These are phyloP conservation scores for Ectemnius cavifrons DNA, from an alignment of 2,888 invertebrate genomes.

Conservation along the genomic window DNA sequence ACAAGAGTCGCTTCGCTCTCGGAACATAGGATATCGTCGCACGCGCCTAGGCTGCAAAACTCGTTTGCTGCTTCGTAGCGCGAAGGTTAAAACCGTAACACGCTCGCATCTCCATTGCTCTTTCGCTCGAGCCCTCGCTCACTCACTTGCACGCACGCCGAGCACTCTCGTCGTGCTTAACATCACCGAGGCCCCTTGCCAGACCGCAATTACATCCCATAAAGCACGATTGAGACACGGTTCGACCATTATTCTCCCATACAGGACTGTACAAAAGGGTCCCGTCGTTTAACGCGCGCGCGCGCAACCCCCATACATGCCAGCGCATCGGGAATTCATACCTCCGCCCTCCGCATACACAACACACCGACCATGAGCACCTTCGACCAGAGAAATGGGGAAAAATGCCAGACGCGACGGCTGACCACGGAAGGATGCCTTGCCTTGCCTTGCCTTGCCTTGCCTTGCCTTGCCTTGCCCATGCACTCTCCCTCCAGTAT, in stretches of 20 bases:
- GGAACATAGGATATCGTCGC: constrained; percentile 25
- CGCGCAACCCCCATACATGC: constrained; percentile 42
- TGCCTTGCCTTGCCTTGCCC: too few relatives aligned
- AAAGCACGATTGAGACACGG: constrained; percentile 74
- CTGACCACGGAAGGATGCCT: too few relatives aligned
- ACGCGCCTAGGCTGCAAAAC: constrained; percentile 45
- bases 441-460: too few relatives aligned
- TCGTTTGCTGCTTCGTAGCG: constrained; percentile 62
- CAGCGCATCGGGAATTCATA: constrained; percentile 30
- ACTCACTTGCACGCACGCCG: constrained; percentile 15
- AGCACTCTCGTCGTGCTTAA: constrained; percentile 59
- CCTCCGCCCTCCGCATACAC: neutral
- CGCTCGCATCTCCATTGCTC: constrained; percentile 51
- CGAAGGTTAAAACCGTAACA: constrained; percentile 68
- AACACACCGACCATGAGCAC: neutral
- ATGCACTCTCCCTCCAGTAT: too few relatives aligned
- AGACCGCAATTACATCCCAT: constrained; percentile 73
- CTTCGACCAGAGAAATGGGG: constrained; percentile 17
- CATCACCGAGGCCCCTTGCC: constrained; percentile 65
- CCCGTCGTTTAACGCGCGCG: constrained; percentile 60
- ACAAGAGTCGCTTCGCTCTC: constrained; percentile 9
- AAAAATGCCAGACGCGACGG: constrained; percentile 23
- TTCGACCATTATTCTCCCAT: constrained; percentile 73
- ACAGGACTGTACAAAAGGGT: constrained; percentile 64
- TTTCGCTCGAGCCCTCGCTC: neutral